phyloP scores from a whole-genome alignment of 2,888 invertebrate genomes.

The Nyleta sp. region DNA sequence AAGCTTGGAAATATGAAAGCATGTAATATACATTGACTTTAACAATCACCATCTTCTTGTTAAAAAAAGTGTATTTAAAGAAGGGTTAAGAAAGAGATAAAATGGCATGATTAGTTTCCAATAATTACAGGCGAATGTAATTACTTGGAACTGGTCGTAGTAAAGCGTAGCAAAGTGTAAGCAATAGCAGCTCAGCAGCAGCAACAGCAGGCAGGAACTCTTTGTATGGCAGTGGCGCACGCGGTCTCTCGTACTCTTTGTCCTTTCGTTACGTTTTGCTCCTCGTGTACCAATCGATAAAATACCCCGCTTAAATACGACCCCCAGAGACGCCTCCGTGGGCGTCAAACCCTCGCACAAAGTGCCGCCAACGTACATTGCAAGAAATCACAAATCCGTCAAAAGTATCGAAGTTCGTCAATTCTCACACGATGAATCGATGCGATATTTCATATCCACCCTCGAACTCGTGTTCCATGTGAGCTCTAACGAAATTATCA shows the following conservation, averaged over 20 bases:
- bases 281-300: slow-evolving; percentile 74
- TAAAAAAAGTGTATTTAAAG: slow-evolving; percentile 2
- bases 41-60: too few species aligned
- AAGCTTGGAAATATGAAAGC: too few species aligned
- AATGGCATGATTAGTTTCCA: slow-evolving; percentile 15
- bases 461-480: not conserved
- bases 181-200: slow-evolving; percentile 31
- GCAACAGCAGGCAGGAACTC: slow-evolving; percentile 61
- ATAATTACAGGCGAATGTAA: slow-evolving; percentile 6
- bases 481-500: not conserved
- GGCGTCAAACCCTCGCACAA: slow-evolving; percentile 58
- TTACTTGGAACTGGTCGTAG: slow-evolving; percentile 17
- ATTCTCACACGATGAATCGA: slow-evolving; percentile 21
- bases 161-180: slow-evolving; percentile 30
- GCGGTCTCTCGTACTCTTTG: slow-evolving; percentile 74
- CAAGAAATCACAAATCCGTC: slow-evolving; percentile 45
- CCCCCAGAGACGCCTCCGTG: slow-evolving; percentile 58
- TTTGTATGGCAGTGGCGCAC: slow-evolving; percentile 77
- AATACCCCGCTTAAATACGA: slow-evolving; percentile 72
- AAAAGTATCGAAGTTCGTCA: slow-evolving; percentile 23
- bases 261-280: slow-evolving; percentile 73
- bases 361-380: slow-evolving; percentile 49
- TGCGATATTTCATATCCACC: slow-evolving; percentile 3
- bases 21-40: too few species aligned
- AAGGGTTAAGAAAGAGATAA: slow-evolving; percentile 1